phyloP scores from a whole-genome alignment of 2,113 vertebrate genomes.

The Ciconia maguari region DNA sequence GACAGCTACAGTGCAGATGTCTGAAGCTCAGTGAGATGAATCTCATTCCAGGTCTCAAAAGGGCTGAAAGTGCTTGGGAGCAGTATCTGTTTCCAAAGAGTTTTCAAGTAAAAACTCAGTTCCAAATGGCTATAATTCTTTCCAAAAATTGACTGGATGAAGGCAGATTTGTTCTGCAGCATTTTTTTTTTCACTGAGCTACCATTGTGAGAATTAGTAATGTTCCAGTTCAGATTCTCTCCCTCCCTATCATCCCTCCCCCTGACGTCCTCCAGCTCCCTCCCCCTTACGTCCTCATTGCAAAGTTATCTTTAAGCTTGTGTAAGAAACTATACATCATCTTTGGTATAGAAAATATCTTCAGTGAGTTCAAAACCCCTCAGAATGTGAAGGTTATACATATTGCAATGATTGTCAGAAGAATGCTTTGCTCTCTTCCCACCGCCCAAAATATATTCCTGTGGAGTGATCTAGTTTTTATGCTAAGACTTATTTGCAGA shows the following conservation, averaged over 20 bases:
- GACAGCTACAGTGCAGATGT: not conserved
- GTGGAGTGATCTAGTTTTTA: not conserved
- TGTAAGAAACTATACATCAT: not conserved
- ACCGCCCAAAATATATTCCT: not conserved
- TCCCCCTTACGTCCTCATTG: not conserved
- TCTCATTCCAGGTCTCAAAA: constrained; percentile 29
- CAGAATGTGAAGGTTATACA: not conserved
- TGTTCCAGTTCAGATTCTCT: not conserved
- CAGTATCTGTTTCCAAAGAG: constrained; percentile 40
- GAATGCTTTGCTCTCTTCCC: not conserved
- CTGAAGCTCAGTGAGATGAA: not conserved
- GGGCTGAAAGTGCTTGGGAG: constrained; percentile 21
- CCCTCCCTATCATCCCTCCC: not conserved
- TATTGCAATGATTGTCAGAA: not conserved
- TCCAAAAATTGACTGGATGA: constrained; percentile 48
- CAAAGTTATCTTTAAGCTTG: not conserved
- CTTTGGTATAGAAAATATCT: not conserved
- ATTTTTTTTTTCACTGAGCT: constrained; percentile 46
- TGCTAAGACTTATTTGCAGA: not conserved
- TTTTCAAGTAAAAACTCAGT: constrained; percentile 7
- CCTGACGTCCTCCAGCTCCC: not conserved
- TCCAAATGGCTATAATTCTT: constrained; percentile 37
- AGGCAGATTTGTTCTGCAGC: constrained; percentile 46
- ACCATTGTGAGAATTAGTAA: constrained; percentile 26
- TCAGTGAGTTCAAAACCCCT: not conserved